phyloP scores from a whole-genome alignment of 2,888 invertebrate species.

The Lobophora halterata region DNA sequence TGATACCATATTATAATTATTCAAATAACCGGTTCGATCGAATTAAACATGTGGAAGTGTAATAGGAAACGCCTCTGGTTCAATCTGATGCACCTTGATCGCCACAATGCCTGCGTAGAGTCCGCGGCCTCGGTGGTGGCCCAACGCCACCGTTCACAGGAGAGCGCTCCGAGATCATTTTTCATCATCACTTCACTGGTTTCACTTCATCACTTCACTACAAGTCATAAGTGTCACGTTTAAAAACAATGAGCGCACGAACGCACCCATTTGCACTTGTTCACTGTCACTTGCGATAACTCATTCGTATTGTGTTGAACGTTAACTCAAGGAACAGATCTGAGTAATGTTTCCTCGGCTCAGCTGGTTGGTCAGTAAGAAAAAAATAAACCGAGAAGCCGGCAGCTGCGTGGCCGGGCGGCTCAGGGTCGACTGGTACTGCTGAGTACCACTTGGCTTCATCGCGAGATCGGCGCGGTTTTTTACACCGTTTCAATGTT shows the following conservation, averaged over 20 bases:
- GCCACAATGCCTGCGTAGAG: slow-evolving; percentile 79
- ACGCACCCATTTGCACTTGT: slow-evolving; percentile 30
- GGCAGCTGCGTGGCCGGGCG: slow-evolving; percentile 57
- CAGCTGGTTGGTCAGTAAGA: slow-evolving; percentile 39
- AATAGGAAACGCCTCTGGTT: slow-evolving; percentile 33
- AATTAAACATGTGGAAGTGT: slow-evolving; percentile 30
- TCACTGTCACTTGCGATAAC: slow-evolving; percentile 27
- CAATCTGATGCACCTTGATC: slow-evolving; percentile 75
- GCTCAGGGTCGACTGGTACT: slow-evolving; percentile 74
- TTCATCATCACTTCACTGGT: slow-evolving; percentile 65
- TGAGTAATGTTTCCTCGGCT: slow-evolving; percentile 36
- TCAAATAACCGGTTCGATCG: slow-evolving; percentile 32
- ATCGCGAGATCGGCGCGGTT: slow-evolving; percentile 52
- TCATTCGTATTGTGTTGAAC: slow-evolving; percentile 32
- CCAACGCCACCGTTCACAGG: slow-evolving; percentile 66
- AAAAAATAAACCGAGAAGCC: slow-evolving; percentile 51
- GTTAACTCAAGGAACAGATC: slow-evolving; percentile 35
- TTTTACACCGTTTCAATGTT: slow-evolving; percentile 64
- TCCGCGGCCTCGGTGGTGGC: slow-evolving; percentile 69
- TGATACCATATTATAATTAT: slow-evolving; percentile 10
- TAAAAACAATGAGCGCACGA: slow-evolving; percentile 31
- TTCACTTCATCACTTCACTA: slow-evolving; percentile 50
- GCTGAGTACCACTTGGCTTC: slow-evolving; percentile 48
- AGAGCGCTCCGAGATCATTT: slow-evolving; percentile 73
- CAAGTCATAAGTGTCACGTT: slow-evolving; percentile 31